Base-by-base conservation (phyloP, 2,888 invertebrate genomes). In the Smittia aterrima region DNA sequence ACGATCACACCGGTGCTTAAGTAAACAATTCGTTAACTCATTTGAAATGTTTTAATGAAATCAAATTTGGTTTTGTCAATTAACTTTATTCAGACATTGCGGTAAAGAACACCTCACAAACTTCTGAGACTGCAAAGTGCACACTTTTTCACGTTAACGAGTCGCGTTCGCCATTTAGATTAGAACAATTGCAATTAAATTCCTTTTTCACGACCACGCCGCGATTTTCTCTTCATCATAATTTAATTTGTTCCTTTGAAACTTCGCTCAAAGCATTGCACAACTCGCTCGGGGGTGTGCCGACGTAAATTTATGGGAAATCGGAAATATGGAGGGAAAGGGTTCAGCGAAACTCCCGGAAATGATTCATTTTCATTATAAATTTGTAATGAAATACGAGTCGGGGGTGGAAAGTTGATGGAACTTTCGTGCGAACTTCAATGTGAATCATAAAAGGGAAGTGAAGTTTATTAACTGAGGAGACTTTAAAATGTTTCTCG, bases 351-450 rank as follows among this genome's bases (percentile, higher is more conserved):
- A 47, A 47, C 47, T 13, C 47, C n/a, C 47, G 47, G 47, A 47
- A 47, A 47, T 47, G 47, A 47, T 47, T 47, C 47, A 47, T 47
- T 47, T 47, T 47, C 47, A 47, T 47, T 47, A 47, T 47, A 47
- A 47, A 13, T 47, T 47, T n/a, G 38, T 38, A 7, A 47, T 47
- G 47, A 47, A 47, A 47, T n/a, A 4, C 13, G 47, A 47, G 3
- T 47, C 3, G 3, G 16, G 47, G 47, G 47, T 47, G 4, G 47
- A 47, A 16, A 47, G 16, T 7, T 47, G 7, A 47, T 47, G 47
- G 13, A 47, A 47, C 7, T 47, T 47, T 16, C 47, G 11, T 11
- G n/a, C n/a, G n/a, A n/a, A n/a, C n/a, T n/a, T n/a, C n/a, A n/a
- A n/a, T n/a, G n/a, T n/a, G n/a, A n/a, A n/a, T n/a, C 38, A 11